phyloP scores from a whole-genome alignment of 1,140 invertebrate species.

The Lysiphlebus fabarum region DNA sequence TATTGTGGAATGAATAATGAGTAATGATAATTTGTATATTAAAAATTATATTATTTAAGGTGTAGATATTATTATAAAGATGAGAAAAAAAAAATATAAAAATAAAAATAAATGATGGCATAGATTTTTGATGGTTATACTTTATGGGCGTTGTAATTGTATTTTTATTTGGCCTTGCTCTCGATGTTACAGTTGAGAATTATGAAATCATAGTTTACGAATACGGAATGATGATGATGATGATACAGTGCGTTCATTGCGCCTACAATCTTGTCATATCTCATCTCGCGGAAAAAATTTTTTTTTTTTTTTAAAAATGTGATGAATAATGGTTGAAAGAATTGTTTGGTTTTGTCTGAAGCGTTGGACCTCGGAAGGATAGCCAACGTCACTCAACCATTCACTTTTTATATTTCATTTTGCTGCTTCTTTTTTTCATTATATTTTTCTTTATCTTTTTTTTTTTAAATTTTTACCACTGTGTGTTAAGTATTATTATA shows the following conservation, averaged over 20 bases:
- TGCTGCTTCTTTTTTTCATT: no score
- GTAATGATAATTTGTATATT: not conserved
- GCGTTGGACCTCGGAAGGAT: constrained; percentile 18
- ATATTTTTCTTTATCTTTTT: no score
- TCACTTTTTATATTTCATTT: constrained; percentile 25
- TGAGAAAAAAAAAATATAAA: no score
- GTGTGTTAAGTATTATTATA: not conserved
- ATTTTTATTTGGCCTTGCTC: constrained; percentile 37
- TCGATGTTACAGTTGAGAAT: constrained; percentile 37
- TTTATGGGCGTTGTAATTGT: constrained; percentile 2
- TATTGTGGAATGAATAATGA: constrained; percentile 14
- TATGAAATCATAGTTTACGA: constrained; percentile 27
- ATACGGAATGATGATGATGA: not conserved
- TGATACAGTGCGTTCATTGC: constrained; percentile 23
- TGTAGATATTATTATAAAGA: not conserved
- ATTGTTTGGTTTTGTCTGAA: constrained; percentile 16
- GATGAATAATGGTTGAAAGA: constrained; percentile 25
- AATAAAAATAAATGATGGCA: no score
- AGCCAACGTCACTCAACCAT: constrained; percentile 21
- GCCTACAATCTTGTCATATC: constrained; percentile 15
- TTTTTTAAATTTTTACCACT: constrained; percentile 1
- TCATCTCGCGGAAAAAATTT: constrained; percentile 17
- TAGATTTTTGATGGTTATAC: not conserved
- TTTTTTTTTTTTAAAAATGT: no score
- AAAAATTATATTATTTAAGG: not conserved